Percentiles rank a stretch among this genome's conserved stretches.
phyloP scores from a whole-genome alignment of 1,140 invertebrate species.

The Acarapis woodi region DNA sequence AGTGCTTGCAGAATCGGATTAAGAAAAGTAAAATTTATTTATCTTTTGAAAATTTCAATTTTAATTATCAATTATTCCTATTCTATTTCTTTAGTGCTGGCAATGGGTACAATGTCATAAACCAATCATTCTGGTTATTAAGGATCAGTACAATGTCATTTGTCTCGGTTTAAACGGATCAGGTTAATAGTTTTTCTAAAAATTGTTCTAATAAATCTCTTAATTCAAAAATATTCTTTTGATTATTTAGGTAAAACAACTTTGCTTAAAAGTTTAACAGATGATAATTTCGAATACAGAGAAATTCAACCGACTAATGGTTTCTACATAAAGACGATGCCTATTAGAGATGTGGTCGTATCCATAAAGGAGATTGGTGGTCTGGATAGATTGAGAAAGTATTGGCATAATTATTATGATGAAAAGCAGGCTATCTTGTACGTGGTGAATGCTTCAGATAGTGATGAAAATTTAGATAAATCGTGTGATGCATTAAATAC shows the following conservation, averaged over 20 bases:
- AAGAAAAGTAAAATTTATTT: conserved; percentile 5
- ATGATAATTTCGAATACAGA: conserved; percentile 16
- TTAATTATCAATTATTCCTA: background rate
- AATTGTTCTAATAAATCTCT: background rate
- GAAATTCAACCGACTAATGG: conserved; percentile 18
- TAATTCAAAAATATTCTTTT: too few species aligned
- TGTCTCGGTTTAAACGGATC: conserved; percentile 18
- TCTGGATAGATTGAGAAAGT: conserved; percentile 10
- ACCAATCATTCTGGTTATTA: conserved; percentile 9
- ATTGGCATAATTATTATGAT: conserved; percentile 13
- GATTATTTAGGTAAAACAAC: conserved; percentile 15
- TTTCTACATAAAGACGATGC: conserved; percentile 15
- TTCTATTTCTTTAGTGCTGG: conserved; percentile 11
- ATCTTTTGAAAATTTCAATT: background rate
- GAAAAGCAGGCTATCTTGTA: conserved; percentile 13
- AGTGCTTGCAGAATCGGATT: conserved; percentile 6
- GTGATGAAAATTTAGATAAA: conserved; percentile 8
- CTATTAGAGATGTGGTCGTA: conserved; percentile 16
- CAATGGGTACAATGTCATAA: conserved; percentile 13
- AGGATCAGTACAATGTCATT: conserved; percentile 14
- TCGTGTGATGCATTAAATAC: conserved; percentile 10
- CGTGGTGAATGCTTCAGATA: conserved; percentile 11
- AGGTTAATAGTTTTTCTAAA: conserved; percentile 14
- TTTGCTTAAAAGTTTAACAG: conserved; percentile 17
- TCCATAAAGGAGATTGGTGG: conserved; percentile 19